phyloP scores from a whole-genome alignment of 92 coral and sea anemone species.

The Actinernus sp. region DNA sequence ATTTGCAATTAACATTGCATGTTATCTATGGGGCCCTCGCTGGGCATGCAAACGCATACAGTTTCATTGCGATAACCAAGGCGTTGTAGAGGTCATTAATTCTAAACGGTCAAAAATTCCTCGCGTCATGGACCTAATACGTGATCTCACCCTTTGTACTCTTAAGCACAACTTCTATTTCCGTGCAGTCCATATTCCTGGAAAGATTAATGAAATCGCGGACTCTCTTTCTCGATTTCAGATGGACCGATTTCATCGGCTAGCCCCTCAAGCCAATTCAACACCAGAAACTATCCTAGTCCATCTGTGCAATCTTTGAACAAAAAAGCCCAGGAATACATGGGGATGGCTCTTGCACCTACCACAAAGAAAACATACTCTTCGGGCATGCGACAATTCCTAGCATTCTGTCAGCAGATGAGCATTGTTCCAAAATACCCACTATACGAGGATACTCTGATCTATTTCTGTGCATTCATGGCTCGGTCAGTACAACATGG shows the following conservation, averaged over 20 bases:
- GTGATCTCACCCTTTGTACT: constrained; percentile 45
- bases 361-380: constrained; percentile 43
- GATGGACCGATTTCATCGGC: constrained; percentile 33
- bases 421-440: constrained; percentile 5
- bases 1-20: constrained; percentile 42
- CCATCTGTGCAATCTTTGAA: constrained; percentile 29
- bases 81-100: constrained; percentile 29
- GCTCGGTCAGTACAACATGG: constrained; percentile 12
- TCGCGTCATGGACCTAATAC: constrained; percentile 51
- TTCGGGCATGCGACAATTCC: constrained; percentile 45
- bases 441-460: constrained; percentile 4
- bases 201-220: constrained; percentile 40
- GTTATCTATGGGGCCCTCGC: constrained; percentile 38
- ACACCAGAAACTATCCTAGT: constrained; percentile 40
- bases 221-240: constrained; percentile 62
- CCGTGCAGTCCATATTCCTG: constrained; percentile 40
- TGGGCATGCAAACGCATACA: constrained; percentile 34
- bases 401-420: constrained; percentile 31
- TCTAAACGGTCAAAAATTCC: constrained; percentile 34
- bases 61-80: constrained; percentile 34
- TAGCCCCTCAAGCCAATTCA: constrained; percentile 44
- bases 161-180: constrained; percentile 38
- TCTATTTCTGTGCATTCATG: constrained; percentile 7
- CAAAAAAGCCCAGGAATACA: constrained; percentile 38
- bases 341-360: constrained; percentile 25